These are phyloP conservation scores for Nephrotoma guestfalica DNA, from an alignment of 2,888 invertebrate species.

Conservation along the genomic window DNA sequence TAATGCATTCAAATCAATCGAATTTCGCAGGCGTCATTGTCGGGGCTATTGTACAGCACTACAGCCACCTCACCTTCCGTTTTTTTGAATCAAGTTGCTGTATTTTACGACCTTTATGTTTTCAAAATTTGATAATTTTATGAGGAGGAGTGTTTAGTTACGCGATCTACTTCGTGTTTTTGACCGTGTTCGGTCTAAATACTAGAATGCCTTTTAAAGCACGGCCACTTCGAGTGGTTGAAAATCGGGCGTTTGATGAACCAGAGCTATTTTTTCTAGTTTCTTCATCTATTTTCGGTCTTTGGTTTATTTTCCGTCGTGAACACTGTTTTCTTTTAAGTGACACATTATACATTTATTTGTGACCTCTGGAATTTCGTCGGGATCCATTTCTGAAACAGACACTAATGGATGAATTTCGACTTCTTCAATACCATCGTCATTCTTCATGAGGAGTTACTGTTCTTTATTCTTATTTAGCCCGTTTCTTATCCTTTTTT, in stretches of 20 bases:
- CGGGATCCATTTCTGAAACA: constrained; percentile 72
- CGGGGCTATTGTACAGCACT: constrained; percentile 14
- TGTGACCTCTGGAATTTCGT: constrained; percentile 82
- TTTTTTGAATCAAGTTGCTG: constrained; percentile 24
- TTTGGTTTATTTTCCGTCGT: neutral
- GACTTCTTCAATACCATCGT: constrained; percentile 29
- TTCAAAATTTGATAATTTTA: constrained; percentile 65
- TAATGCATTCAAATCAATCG: constrained; percentile 54
- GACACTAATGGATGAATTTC: constrained; percentile 60
- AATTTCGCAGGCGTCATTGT: constrained; percentile 12
- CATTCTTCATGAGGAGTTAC: constrained; percentile 14
- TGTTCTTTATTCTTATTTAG: constrained; percentile 38
- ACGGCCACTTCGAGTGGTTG: constrained; percentile 53
- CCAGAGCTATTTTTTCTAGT: constrained; percentile 19
- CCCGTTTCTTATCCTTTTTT: constrained; percentile 43
- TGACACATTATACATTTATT: constrained; percentile 66
- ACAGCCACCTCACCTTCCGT: constrained; percentile 35
- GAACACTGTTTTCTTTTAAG: neutral
- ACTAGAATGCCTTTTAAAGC: constrained; percentile 84
- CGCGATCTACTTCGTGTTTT: constrained; percentile 60
- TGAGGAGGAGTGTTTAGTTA: constrained; percentile 80
- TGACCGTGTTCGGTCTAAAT: constrained; percentile 75
- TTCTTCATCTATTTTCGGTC: constrained; percentile 9
- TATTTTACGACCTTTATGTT: constrained; percentile 22
- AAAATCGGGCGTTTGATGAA: constrained; percentile 30